A percentile compares a stretch with the other conserved stretches of the same genome.
Evolutionary conservation across 2,797 vertebrate species (phyloP).

Genomic region (Megaceryle alcyon): DNA sequence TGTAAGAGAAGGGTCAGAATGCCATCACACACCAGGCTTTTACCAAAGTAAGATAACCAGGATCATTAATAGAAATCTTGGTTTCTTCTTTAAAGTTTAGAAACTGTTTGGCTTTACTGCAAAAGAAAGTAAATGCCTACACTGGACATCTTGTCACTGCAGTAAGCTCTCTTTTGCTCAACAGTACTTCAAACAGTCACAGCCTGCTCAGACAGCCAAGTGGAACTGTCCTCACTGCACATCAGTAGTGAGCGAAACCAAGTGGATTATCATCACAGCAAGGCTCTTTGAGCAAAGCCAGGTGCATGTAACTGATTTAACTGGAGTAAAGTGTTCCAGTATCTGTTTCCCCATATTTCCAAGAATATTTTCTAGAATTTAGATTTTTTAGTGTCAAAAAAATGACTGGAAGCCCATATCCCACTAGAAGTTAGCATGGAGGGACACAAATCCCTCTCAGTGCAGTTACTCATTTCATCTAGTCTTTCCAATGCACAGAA

Average conservation of each 20-base stretch:
- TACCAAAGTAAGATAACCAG: not conserved
- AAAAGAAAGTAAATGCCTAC: not conserved
- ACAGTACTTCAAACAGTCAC: not conserved
- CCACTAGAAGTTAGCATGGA: not conserved
- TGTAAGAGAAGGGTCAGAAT: not conserved
- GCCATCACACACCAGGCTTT: not conserved
- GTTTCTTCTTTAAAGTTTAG: not conserved
- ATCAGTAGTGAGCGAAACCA: conserved; percentile 76
- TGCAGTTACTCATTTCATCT: not conserved
- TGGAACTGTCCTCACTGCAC: conserved; percentile 58
- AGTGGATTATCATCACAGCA: conserved; percentile 69
- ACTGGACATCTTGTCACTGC: not conserved
- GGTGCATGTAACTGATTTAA: not conserved
- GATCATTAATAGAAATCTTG: not conserved
- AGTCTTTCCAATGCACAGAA: not conserved
- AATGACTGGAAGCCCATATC: not conserved
- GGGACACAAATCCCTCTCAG: not conserved
- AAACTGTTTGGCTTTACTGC: not conserved
- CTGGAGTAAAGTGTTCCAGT: not conserved
- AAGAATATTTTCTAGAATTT: not conserved
- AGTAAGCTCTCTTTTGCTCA: not conserved
- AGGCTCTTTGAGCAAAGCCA: not conserved
- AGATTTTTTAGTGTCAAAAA: not conserved
- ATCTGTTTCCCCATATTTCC: not conserved
- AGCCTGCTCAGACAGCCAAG: conserved; percentile 77